Evolutionary conservation across 2,797 vertebrate genomes (phyloP).

Genomic region (Nyctibius grandis): DNA sequence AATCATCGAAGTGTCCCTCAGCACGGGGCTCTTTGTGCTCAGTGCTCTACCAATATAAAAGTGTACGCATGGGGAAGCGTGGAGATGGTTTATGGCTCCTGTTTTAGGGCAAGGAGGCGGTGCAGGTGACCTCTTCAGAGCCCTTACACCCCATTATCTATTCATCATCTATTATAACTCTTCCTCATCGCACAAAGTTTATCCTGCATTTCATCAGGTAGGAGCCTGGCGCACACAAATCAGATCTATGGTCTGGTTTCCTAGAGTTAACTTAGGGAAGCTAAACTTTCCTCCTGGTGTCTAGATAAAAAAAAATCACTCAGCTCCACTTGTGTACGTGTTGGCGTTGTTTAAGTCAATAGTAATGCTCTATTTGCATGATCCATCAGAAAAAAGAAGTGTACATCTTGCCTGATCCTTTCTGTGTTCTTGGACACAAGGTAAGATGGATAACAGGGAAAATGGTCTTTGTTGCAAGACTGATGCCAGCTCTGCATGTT

Average conservation of each 20-base stretch:
- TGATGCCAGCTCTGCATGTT: background rate
- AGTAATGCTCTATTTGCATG: background rate
- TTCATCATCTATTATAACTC: slow-evolving; percentile 20
- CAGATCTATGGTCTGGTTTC: background rate
- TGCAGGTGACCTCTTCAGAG: slow-evolving; percentile 19
- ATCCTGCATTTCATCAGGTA: background rate
- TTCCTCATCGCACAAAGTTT: background rate
- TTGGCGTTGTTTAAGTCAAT: background rate
- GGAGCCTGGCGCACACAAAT: background rate
- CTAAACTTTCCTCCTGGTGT: background rate
- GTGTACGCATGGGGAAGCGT: background rate
- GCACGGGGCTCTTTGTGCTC: slow-evolving; percentile 5
- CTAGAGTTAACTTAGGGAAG: background rate
- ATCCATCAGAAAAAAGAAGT: background rate
- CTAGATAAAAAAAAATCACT: background rate
- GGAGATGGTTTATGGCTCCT: slow-evolving; percentile 19
- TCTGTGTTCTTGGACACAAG: background rate
- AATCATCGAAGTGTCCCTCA: slow-evolving; percentile 42
- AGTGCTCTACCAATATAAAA: background rate
- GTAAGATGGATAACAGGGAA: background rate
- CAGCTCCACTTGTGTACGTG: fast-evolving
- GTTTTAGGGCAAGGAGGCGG: background rate
- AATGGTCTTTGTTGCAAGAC: background rate
- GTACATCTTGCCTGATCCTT: background rate
- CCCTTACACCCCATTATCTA: background rate